Conservation (phyloP, 2,113 vertebrate genomes). For the Scalopus aquaticus region DNA sequence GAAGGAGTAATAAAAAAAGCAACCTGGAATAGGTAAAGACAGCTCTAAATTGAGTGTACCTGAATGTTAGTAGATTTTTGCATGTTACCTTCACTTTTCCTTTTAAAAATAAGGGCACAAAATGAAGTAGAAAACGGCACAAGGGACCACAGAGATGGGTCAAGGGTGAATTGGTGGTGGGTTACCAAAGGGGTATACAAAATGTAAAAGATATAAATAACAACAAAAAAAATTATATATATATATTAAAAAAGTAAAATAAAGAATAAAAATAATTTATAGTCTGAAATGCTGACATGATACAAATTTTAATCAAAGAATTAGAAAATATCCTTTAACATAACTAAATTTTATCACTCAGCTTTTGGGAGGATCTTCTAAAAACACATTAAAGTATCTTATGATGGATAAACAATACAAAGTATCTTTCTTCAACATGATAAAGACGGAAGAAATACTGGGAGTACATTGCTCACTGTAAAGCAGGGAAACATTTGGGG, state of each 20-base stretch:
- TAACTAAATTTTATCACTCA: neutral
- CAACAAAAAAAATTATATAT: no score
- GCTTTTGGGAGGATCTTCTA: neutral
- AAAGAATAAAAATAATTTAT: neutral
- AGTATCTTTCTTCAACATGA: constrained; percentile 1
- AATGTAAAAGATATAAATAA: no score
- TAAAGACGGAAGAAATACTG: constrained; percentile 3
- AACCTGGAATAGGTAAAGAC: neutral
- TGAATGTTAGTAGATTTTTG: neutral
- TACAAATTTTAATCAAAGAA: neutral
- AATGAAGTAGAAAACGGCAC: no score
- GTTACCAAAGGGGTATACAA: no score
- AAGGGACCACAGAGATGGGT: no score
- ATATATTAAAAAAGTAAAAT: no score
- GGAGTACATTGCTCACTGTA: neutral
- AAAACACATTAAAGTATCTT: constrained; percentile 17
- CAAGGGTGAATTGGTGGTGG: no score
- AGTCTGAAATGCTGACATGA: neutral
- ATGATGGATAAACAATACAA: neutral
- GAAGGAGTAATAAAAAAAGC: neutral
- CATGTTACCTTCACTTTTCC: neutral
- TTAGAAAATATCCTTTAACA: neutral
- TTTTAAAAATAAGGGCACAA: no score
- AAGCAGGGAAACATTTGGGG: neutral
- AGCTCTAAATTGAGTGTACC: neutral